Base-by-base conservation (phyloP, 1,140 invertebrate species). In the Zaprionus taronus region DNA sequence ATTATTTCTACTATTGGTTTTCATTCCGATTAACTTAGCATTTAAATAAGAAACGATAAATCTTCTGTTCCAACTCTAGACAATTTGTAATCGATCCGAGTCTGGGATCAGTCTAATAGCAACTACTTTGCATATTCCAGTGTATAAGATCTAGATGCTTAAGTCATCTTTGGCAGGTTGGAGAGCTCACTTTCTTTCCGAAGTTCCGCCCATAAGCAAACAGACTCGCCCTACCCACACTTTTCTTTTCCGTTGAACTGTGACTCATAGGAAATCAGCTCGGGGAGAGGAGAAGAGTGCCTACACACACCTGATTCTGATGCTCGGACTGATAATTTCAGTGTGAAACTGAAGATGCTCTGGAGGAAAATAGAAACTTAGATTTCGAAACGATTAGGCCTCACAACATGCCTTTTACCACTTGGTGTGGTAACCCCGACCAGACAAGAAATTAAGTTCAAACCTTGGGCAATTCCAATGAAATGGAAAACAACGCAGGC, bases 371-470 rank as follows among this genome's bases (percentile, higher is more conserved):
- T 64, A 67, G 63, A 71, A 80, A 79, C 77, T 89, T 72, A 83
- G 83, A 89, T 87, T 87, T 73, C 31, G 83, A 87, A 87, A 80
- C 84, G 83, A 87, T 87, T 87, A 86, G 51, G 77, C 61, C 70
- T 61, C 80, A 79, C 70, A 74, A 81, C 66, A 72, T 62, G 71
- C 78, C 67, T 68, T 76, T 75, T 79, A 77, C 58, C 75, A 72
- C 57, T 65, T 58, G 58, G 56, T 66, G 77, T 67, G 73, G 72
- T 41, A 61, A 24, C 44, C 44, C 41, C 14, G 1, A 11, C 9
- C 20, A 57, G 22, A 57, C 15, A 34, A 12, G 4, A 76, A 76
- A 77, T 73, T 68, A 77, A 77, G 70, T 73, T 77, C 67, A 66
- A 77, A 51, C 34, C 77, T 81, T 62, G 70, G 64, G 67, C 55